phyloP scores from a whole-genome alignment of 2,888 invertebrate species.

The Ochlodes sylvanus region DNA sequence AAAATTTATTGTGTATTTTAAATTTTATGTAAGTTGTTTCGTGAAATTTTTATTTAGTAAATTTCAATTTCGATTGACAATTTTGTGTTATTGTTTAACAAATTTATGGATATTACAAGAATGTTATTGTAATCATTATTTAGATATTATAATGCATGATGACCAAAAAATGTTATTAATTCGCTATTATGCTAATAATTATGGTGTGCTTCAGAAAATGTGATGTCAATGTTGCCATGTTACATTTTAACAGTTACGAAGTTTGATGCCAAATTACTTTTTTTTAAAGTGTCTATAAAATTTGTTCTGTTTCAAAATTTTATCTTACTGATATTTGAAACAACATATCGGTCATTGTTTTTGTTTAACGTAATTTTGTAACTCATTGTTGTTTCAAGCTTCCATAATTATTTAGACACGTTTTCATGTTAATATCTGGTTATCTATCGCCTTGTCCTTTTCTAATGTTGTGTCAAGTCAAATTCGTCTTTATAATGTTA shows the following conservation, averaged over 20 bases:
- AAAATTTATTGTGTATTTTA: conserved; percentile 16
- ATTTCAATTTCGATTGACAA: conserved; percentile 19
- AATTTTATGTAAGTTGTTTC: conserved; percentile 16
- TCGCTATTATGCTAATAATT: not conserved
- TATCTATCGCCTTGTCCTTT: too few relatives aligned
- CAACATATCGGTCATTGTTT: not conserved
- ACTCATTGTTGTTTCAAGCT: not conserved
- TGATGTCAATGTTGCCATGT: conserved; percentile 68
- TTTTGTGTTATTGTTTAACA: conserved; percentile 7
- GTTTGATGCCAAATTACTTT: conserved; percentile 66
- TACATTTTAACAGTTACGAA: conserved; percentile 53
- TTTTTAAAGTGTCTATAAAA: not conserved
- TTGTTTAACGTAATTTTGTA: not conserved
- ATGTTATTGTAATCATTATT: not conserved
- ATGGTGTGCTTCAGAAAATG: conserved; percentile 39
- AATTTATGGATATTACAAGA: not conserved
- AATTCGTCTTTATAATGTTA: too few relatives aligned
- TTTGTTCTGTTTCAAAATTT: not conserved
- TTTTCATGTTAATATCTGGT: conserved; percentile 53
- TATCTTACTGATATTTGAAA: not conserved
- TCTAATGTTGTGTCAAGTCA: too few relatives aligned
- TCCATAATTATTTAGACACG: conserved; percentile 47
- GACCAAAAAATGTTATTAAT: conserved; percentile 4
- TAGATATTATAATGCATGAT: not conserved
- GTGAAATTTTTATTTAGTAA: conserved; percentile 18